Conservation (phyloP, 2,113 vertebrate species). For the Myiagra hebetior region DNA sequence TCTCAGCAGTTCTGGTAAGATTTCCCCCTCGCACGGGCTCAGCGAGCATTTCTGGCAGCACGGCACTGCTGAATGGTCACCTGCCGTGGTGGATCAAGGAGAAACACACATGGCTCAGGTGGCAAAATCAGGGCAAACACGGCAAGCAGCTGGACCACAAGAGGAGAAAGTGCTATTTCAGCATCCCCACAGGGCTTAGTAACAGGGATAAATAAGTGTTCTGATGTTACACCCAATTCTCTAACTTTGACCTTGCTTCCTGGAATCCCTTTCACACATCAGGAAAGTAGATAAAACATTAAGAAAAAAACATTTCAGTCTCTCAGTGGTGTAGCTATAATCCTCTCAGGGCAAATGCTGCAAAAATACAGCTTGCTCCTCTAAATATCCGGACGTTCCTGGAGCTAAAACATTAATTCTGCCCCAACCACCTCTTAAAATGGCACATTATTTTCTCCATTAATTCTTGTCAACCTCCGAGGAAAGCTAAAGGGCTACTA, state of each 20-base stretch:
- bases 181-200: background rate
- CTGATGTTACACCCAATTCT: background rate
- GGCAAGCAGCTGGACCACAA: background rate
- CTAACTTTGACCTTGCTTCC: background rate
- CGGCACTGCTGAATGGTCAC: conserved; percentile 62
- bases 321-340: background rate
- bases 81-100: conserved; percentile 54
- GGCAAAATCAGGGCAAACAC: background rate
- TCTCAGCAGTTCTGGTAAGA: conserved; percentile 63
- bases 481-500: background rate
- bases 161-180: background rate
- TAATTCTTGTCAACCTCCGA: background rate
- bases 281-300: background rate
- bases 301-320: background rate
- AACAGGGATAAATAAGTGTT: background rate
- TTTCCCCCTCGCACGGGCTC: conserved; percentile 63
- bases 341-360: background rate
- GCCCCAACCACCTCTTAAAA: background rate
- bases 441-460: background rate
- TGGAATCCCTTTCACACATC: background rate
- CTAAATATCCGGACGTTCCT: background rate
- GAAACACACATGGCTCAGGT: conserved; percentile 16
- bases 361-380: background rate
- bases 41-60: conserved; percentile 75
- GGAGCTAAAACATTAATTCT: background rate